These are phyloP conservation scores for Peucedramus taeniatus DNA, from an alignment of 2,113 vertebrate species.

Conservation along the genomic window DNA sequence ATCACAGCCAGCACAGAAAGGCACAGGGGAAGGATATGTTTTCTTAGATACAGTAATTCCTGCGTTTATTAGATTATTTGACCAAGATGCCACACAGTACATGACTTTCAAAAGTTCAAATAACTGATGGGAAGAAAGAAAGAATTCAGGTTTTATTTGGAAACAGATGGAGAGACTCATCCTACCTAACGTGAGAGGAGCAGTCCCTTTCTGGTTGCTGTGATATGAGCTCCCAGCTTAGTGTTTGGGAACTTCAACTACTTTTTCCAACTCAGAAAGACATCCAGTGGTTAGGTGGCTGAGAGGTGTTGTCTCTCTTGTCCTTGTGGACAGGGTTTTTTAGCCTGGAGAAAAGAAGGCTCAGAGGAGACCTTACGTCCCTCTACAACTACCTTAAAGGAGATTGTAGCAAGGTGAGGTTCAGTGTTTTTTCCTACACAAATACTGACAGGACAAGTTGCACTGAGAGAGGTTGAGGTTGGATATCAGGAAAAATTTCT, in stretches of 20 bases:
- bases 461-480: accelerated
- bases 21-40: accelerated
- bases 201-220: background rate
- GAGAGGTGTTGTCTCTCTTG: background rate
- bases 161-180: background rate
- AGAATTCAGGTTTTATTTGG: background rate
- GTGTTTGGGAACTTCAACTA: background rate
- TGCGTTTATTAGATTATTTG: background rate
- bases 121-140: background rate
- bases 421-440: background rate
- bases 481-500: background rate
- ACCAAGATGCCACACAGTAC: too few species aligned
- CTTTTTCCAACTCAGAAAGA: background rate
- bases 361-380: background rate
- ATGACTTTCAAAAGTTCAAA: background rate
- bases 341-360: background rate
- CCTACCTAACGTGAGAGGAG: accelerated
- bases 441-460: background rate
- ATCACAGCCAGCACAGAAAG: background rate
- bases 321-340: background rate
- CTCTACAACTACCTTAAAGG: background rate
- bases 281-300: background rate
- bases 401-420: too few species aligned
- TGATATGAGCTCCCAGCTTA: background rate
- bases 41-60: background rate